Percentiles rank a stretch among this genome's conserved stretches.
phyloP scores from a whole-genome alignment of 2,113 vertebrate species.

The Antigone vipio region DNA sequence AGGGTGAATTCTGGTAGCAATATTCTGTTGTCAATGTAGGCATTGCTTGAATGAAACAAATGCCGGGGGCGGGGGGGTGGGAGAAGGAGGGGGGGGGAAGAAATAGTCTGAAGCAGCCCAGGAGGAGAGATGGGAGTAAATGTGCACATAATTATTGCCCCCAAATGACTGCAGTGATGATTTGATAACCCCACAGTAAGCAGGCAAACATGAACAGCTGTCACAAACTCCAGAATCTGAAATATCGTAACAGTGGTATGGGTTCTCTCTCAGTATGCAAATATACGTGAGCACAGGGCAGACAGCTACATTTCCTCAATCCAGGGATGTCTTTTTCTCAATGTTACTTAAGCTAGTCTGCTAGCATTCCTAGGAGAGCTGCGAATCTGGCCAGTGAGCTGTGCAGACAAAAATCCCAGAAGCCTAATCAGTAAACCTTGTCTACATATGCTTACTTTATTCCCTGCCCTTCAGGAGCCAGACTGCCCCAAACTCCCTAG shows the following conservation, averaged over 20 bases:
- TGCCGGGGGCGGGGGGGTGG: too few relatives aligned
- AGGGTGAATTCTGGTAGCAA: neutral
- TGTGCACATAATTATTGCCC: neutral
- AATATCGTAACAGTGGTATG: neutral
- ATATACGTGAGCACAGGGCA: neutral
- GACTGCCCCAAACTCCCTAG: neutral
- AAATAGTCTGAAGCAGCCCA: neutral
- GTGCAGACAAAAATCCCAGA: neutral
- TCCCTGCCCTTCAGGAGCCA: neutral
- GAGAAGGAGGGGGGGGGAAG: neutral
- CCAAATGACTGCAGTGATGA: neutral
- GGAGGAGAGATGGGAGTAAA: neutral
- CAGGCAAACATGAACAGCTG: neutral
- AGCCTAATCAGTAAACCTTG: neutral
- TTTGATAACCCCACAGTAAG: neutral
- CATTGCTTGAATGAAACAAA: neutral
- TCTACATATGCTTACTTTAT: neutral
- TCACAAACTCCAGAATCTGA: neutral
- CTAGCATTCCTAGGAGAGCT: neutral
- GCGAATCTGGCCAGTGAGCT: rapidly evolving
- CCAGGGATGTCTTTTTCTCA: neutral
- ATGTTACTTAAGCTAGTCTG: neutral
- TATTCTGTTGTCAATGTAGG: neutral
- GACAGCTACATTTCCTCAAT: neutral
- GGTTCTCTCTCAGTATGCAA: neutral